Evolutionary conservation across 2,797 vertebrate genomes (phyloP), one percentile per base, ranked within the genome.

Genomic region (Triplophysa yarkandensis): DNA sequence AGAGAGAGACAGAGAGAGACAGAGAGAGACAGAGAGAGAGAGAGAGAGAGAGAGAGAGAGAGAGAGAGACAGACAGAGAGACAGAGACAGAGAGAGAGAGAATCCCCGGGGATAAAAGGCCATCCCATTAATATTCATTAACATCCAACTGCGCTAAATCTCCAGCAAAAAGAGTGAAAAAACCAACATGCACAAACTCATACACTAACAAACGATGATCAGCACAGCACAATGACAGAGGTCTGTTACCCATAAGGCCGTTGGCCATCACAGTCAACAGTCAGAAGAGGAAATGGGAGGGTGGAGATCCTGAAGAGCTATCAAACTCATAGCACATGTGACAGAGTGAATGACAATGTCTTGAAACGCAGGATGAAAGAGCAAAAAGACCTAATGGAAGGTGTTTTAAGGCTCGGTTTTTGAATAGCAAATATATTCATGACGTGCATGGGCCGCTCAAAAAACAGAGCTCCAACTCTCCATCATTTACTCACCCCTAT

Each of bases 41-140:
- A 74, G 30, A n/a, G 34, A 43, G 43, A 30, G 3, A 30, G 30
- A 30, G 30, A 30, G 6, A 30, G 30, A 30, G 30, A 30, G 30
- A 3, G 30, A 30, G 3, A 30, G 30, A 23, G 34, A 27, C 36
- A 48, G 19, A 60, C 44, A n/a, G 68, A 55, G 54, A 55, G 46
- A n/a, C 21, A 46, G 28, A 57, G 77, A 28, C 19, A 50, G 46
- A 87, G 83, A 86, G 28, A 76, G 21, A 19, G 62, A 86, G 82
- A 82, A 87, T 83, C 85, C 43, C 54, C 69, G 83, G 83, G 91
- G 78, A 34, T 60, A 63, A 46, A 58, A 71, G 54, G 77, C 69
- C 84, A 80, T 43, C 25, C 32, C 75, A 84, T 80, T 84, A 87
- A 85, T 85, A 91, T 87, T 92, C 82, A 91, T 83, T 85, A 84